These are phyloP conservation scores for Enteromius treurensis DNA, from an alignment of 2,797 vertebrate species.

Conservation along the genomic window DNA sequence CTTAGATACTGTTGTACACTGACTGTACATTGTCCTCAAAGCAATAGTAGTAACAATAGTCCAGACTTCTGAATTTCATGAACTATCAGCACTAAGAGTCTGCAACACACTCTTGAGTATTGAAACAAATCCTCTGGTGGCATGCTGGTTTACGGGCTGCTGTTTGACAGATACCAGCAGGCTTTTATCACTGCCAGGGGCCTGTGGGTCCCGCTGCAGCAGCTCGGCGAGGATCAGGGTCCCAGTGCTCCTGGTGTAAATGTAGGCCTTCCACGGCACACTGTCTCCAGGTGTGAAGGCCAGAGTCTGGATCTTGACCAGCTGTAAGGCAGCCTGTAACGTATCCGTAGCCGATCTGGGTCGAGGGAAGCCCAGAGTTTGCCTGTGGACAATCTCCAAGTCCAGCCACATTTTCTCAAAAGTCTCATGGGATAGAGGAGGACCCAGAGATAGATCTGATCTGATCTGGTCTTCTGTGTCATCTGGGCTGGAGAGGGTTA, in stretches of 20 bases:
- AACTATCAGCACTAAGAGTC: conserved; percentile 60
- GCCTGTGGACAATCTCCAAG: conserved; percentile 67
- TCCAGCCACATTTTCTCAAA: conserved; percentile 90
- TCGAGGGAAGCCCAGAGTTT: conserved; percentile 72
- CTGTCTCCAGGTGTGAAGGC: conserved; percentile 84
- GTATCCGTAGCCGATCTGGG: conserved; percentile 73
- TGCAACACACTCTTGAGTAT: conserved; percentile 79
- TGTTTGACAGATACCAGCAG: conserved; percentile 83
- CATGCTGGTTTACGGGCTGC: conserved; percentile 70
- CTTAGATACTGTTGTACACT: background rate
- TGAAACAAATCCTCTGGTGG: conserved; percentile 75
- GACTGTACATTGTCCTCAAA: background rate
- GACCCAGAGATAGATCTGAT: conserved; percentile 68
- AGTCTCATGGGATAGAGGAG: conserved; percentile 81
- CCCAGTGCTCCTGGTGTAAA: conserved; percentile 81
- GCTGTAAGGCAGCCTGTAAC: conserved; percentile 86
- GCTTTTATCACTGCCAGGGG: conserved; percentile 28
- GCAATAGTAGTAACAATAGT: background rate
- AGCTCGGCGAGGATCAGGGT: conserved; percentile 86
- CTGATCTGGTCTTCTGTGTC: conserved; percentile 46
- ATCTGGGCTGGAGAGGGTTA: conserved; percentile 16
- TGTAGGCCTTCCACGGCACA: conserved; percentile 90
- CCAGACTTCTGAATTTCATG: conserved; percentile 14
- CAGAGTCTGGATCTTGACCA: conserved; percentile 90
- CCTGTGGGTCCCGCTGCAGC: conserved; percentile 65